Evolutionary conservation across 2,113 vertebrate genomes (phyloP).

Genomic region (Pseudorasbora parva): DNA sequence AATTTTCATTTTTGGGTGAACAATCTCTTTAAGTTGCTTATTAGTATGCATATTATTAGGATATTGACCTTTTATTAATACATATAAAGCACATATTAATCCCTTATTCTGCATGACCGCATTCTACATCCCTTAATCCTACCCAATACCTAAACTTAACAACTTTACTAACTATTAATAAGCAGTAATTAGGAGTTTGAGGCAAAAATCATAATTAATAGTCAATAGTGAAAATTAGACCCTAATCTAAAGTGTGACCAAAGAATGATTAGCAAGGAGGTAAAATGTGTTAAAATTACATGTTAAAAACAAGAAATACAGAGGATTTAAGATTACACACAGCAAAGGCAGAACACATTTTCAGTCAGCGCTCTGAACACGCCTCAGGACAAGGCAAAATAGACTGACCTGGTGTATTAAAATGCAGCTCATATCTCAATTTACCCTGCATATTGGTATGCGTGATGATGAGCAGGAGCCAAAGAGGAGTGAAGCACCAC

Average conservation of each 20-base stretch:
- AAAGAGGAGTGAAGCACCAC: constrained; percentile 54
- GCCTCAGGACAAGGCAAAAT: constrained; percentile 34
- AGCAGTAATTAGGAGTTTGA: too few relatives aligned
- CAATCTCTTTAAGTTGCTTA: background rate
- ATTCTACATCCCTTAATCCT: too few relatives aligned
- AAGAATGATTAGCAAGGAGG: too few relatives aligned
- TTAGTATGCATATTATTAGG: too few relatives aligned
- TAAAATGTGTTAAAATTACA: background rate
- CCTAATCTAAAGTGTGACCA: too few relatives aligned
- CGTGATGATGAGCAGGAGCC: constrained; percentile 54
- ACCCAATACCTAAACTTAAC: too few relatives aligned
- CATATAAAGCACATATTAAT: too few relatives aligned
- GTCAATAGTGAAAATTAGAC: too few relatives aligned
- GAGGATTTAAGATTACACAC: background rate
- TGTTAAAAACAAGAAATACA: background rate
- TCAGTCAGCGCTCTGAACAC: background rate
- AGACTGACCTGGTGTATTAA: constrained; percentile 55
- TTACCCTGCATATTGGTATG: constrained; percentile 62
- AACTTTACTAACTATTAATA: too few relatives aligned
- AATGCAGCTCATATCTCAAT: constrained; percentile 51
- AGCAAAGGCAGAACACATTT: background rate
- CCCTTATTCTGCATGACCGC: too few relatives aligned
- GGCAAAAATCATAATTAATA: too few relatives aligned
- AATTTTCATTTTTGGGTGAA: background rate
- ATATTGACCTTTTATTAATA: too few relatives aligned